Percentiles rank a stretch among this genome's conserved stretches.
These are phyloP conservation scores for Struthio camelus DNA, from an alignment of 2,113 vertebrate species.

Conservation along the genomic window DNA sequence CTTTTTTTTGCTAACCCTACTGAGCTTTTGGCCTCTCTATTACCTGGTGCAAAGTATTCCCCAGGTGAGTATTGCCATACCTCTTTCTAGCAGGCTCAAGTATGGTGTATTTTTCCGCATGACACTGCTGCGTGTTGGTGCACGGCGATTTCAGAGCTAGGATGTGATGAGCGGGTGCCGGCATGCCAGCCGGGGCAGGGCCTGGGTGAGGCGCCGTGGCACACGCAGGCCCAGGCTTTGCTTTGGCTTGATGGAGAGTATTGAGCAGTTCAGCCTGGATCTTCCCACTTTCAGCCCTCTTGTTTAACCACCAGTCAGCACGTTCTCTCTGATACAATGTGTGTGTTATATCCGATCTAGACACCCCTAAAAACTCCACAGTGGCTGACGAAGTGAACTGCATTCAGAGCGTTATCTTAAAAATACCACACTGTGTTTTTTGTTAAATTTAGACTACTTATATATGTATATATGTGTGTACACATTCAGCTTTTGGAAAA, in stretches of 20 bases:
- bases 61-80: not conserved
- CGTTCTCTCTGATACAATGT: not conserved
- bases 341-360: not conserved
- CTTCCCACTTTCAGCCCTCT: not conserved
- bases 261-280: not conserved
- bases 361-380: not conserved
- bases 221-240: not conserved
- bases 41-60: not conserved
- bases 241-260: not conserved
- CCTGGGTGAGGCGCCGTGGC: not conserved
- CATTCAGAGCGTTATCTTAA: not conserved
- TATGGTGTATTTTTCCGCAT: not conserved
- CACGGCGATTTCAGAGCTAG: not conserved
- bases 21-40: not conserved
- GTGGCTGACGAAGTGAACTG: not conserved
- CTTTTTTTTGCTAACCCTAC: not conserved
- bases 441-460: not conserved
- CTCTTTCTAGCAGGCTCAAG: not conserved
- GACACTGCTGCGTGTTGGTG: not conserved
- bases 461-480: rapidly evolving
- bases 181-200: not conserved
- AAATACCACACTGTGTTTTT: not conserved
- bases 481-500: not conserved
- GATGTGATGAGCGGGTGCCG: no score
- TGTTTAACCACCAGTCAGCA: not conserved